phyloP scores from a whole-genome alignment of 2,113 vertebrate species.

The Dipodomys ordii region DNA sequence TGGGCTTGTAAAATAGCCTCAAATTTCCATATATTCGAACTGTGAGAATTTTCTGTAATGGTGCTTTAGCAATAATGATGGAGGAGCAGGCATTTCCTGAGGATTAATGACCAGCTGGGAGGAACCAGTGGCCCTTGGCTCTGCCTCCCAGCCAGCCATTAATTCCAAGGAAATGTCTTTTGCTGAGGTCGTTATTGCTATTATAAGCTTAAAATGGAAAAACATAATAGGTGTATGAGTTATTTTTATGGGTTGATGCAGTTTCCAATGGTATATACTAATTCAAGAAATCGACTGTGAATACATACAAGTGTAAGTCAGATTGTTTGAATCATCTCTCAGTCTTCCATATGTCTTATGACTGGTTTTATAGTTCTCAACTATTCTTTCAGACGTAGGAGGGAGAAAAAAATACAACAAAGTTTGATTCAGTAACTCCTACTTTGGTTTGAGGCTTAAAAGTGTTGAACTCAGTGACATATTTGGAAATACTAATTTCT shows the following conservation, averaged over 20 bases:
- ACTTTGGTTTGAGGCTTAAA: background rate
- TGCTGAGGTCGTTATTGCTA: constrained; percentile 76
- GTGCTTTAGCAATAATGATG: constrained; percentile 78
- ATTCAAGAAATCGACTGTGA: constrained; percentile 60
- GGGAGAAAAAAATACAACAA: background rate
- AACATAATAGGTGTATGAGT: constrained; percentile 75
- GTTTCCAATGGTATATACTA: constrained; percentile 64
- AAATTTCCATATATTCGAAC: constrained; percentile 79
- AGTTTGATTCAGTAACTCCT: constrained; percentile 49
- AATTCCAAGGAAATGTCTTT: constrained; percentile 77
- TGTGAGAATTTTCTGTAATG: constrained; percentile 82
- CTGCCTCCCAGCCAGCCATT: constrained; percentile 81
- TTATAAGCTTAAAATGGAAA: constrained; percentile 81
- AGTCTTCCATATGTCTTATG: constrained; percentile 51
- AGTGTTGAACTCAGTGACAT: background rate
- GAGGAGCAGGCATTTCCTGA: constrained; percentile 82
- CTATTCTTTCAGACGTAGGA: constrained; percentile 58
- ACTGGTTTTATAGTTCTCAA: constrained; percentile 54
- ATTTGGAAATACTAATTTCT: constrained; percentile 43
- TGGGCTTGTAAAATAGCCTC: constrained; percentile 80
- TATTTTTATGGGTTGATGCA: constrained; percentile 71
- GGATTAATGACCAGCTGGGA: constrained; percentile 78
- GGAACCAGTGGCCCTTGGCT: constrained; percentile 72
- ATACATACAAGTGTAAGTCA: constrained; percentile 26
- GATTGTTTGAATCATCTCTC: constrained; percentile 64